Conservation (phyloP, 92 coral and sea anemone species). For the Pocillopora grandis region DNA sequence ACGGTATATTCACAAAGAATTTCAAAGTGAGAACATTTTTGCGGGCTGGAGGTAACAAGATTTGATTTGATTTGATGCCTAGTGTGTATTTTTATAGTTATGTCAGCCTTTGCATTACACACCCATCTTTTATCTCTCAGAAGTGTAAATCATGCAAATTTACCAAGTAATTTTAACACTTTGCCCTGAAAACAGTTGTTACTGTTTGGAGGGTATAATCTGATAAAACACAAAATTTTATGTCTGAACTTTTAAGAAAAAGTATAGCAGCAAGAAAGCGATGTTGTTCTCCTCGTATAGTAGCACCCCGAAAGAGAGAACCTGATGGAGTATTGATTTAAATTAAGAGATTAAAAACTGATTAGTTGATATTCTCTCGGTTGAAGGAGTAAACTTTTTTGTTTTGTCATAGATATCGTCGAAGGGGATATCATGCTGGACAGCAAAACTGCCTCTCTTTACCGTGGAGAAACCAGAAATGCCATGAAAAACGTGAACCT, state of each 20-base stretch:
- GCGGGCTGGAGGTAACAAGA: slow-evolving; percentile 43
- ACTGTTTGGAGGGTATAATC: no score
- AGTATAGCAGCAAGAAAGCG: no score
- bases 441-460: slow-evolving; percentile 61
- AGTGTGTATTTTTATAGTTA: background rate
- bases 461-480: slow-evolving; percentile 71
- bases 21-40: slow-evolving; percentile 40
- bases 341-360: background rate
- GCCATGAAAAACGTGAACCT: slow-evolving; percentile 81
- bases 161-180: no score
- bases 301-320: no score
- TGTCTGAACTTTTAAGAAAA: no score
- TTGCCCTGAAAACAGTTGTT: no score
- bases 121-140: no score
- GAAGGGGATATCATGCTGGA: slow-evolving; percentile 84
- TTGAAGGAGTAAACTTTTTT: background rate
- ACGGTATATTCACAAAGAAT: slow-evolving; percentile 31
- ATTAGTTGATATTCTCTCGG: background rate
- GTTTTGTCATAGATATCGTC: slow-evolving; percentile 57
- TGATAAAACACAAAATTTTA: no score
- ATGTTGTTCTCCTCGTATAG: no score
- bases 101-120: no score
- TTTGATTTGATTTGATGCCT: background rate
- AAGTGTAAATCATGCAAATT: no score
- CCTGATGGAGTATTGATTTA: no score